Conservation (phyloP, 2,797 vertebrate species). For the Sebastes itinus region DNA sequence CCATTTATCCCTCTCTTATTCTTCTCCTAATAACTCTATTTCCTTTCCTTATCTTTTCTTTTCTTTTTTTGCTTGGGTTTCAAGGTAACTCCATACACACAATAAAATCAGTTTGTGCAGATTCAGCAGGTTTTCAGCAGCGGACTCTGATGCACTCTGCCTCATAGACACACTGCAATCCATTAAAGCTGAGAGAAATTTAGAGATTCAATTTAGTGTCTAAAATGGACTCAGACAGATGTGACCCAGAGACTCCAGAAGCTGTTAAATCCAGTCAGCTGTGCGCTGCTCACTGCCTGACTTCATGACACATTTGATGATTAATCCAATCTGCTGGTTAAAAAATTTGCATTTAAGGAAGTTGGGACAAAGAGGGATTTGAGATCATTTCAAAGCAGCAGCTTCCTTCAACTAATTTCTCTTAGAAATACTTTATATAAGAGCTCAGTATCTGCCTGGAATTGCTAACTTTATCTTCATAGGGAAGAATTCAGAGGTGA, state of each 20-base stretch:
- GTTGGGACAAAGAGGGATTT: not conserved
- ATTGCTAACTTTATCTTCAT: not conserved
- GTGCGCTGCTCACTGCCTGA: not conserved
- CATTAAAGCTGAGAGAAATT: conserved; percentile 14
- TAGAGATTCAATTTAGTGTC: conserved; percentile 19
- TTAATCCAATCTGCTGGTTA: conserved; percentile 8
- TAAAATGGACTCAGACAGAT: conserved; percentile 7
- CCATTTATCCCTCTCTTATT: not conserved
- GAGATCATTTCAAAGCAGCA: not conserved
- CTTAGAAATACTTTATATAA: not conserved
- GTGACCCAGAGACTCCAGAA: conserved; percentile 14
- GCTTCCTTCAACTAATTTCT: not conserved
- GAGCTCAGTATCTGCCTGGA: not conserved
- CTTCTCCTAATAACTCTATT: not conserved
- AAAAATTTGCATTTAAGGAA: not conserved
- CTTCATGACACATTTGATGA: conserved; percentile 9
- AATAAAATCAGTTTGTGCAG: not conserved
- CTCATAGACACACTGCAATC: not conserved
- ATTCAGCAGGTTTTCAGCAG: not conserved
- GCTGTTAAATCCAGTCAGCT: conserved; percentile 3
- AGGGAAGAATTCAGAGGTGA: not conserved
- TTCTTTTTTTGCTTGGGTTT: not conserved
- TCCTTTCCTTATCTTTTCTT: not conserved
- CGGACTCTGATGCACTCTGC: not conserved
- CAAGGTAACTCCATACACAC: not conserved